Base-by-base conservation (phyloP, 1,140 invertebrate genomes). In the Melitaea cinxia region DNA sequence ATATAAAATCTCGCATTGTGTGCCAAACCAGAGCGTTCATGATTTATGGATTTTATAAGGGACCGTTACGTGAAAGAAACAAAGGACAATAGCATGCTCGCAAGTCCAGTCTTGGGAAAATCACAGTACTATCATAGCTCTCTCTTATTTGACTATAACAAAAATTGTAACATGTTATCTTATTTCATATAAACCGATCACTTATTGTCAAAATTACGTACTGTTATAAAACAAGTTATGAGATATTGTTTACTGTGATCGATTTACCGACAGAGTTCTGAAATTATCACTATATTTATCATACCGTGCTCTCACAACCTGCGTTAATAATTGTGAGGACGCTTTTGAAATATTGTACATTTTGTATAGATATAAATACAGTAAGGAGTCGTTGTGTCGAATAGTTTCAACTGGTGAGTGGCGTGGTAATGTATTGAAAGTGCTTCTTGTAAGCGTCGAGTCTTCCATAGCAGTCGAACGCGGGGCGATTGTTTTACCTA, bases 401-500 rank as follows among this genome's bases (percentile, higher is more conserved):
- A 77, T 75, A 68, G 83, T 88, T 86, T 81, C 75, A 76, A 69
- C 73, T 72, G 76, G 79, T 80, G 83, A 79, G 75, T 77, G 80
- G 80, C 80, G 83, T 85, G 83, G 82, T 79, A 77, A 81, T 75
- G 75, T 85, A 84, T 83, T 83, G 84, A 81, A 80, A 82, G 78
- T 88, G 85, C 86, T 90, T 89, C 82, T 86, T 73, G 85, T 82
- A 89, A 89, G 88, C 86, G 86, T 85, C 83, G 82, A 85, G 88
- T 90, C 88, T 90, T 90, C 88, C 88, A 90, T 85, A 90, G 78
- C 88, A 85, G 88, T 90, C 85, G 84, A 75, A 71, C 83, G 85
- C 82, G 73, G 66, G 53, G 68, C 72, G 75, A 72, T 78, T 80
- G 73, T 85, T 78, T 83, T 88, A 80, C 86, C 78, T 89, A 91